A percentile compares a stretch with the other conserved stretches of the same genome.
phyloP scores from a whole-genome alignment of 2,113 vertebrate species.

The Chaetura pelagica region DNA sequence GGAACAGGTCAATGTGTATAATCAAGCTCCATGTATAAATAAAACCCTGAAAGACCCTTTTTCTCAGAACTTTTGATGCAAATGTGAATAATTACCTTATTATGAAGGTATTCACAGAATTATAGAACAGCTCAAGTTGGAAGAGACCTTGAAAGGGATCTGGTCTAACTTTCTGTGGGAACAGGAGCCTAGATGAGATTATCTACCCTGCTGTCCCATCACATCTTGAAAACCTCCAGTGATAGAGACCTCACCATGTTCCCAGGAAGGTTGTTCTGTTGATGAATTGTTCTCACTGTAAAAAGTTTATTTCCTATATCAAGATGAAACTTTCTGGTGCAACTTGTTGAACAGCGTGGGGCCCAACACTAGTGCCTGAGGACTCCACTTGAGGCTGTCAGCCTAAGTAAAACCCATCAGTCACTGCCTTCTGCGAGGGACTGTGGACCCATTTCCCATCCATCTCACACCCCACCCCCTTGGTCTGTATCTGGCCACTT shows the following conservation, averaged over 20 bases:
- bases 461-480: background rate
- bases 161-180: background rate
- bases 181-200: background rate
- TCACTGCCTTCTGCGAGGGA: background rate
- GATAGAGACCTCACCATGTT: background rate
- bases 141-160: background rate
- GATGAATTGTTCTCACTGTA: background rate
- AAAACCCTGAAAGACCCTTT: background rate
- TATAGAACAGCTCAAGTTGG: background rate
- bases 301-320: background rate
- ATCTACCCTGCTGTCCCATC: background rate
- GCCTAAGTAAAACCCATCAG: background rate
- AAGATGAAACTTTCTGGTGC: background rate
- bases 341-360: background rate
- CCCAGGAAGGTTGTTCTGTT: background rate
- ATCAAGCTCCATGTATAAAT: background rate
- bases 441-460: background rate
- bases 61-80: background rate
- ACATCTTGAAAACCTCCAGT: background rate
- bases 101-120: background rate
- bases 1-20: fast-evolving
- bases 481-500: background rate
- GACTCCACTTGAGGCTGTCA: background rate
- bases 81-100: background rate
- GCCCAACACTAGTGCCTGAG: background rate